Conservation (phyloP, 1,140 invertebrate genomes). For the Arctopsyche grandis region DNA sequence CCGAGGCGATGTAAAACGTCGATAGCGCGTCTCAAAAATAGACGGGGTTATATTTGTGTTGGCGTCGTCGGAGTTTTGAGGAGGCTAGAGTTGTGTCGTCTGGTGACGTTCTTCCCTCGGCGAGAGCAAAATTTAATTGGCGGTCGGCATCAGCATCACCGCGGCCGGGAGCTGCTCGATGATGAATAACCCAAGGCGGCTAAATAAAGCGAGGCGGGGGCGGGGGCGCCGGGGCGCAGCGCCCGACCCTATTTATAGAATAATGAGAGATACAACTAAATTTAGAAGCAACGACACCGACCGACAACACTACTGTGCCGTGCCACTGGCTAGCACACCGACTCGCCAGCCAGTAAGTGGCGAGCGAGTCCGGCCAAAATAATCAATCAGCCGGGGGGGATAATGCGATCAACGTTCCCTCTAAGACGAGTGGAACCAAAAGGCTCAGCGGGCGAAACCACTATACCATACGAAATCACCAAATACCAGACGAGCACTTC, state of each 20-base stretch:
- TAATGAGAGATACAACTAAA: conserved; percentile 40
- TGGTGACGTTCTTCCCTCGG: neutral
- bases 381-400: too few species aligned
- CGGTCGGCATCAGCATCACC: conserved; percentile 5
- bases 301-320: conserved; percentile 9
- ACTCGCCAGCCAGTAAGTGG: too few species aligned
- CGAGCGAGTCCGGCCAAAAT: too few species aligned
- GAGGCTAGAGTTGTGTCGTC: neutral
- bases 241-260: conserved; percentile 44
- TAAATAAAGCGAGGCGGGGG: conserved; percentile 32
- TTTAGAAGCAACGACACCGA: conserved; percentile 31
- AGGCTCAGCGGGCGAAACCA: too few species aligned
- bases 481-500: too few species aligned
- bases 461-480: too few species aligned
- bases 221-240: conserved; percentile 38
- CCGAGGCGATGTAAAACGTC: neutral
- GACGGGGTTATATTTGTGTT: neutral
- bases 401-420: too few species aligned
- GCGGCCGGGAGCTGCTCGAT: conserved; percentile 29
- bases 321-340: neutral
- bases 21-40: neutral
- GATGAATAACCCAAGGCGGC: conserved; percentile 42
- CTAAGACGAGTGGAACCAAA: too few species aligned
- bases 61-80: neutral
- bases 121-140: conserved; percentile 30